A percentile compares a stretch with the other conserved stretches of the same genome.
phyloP scores from a whole-genome alignment of 2,113 vertebrate genomes.

The Oryzias curvinotus region DNA sequence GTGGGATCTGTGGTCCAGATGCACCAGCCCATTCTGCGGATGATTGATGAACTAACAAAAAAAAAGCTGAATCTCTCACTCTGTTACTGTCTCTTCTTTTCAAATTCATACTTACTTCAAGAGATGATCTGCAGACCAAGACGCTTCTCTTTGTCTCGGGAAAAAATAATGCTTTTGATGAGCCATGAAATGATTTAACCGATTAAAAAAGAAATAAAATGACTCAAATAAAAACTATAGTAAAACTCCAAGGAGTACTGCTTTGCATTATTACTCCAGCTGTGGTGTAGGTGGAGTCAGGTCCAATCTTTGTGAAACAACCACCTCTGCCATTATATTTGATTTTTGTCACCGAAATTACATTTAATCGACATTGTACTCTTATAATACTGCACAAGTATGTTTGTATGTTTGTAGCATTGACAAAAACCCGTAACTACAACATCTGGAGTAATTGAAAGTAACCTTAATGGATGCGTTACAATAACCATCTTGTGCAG shows the following conservation, averaged over 20 bases:
- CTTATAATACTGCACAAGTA: too few relatives aligned
- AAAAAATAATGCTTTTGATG: background rate
- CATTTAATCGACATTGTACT: too few relatives aligned
- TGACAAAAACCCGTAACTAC: too few relatives aligned
- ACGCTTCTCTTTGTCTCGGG: background rate
- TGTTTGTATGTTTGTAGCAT: too few relatives aligned
- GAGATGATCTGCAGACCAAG: slow-evolving; percentile 10
- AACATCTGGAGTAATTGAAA: too few relatives aligned
- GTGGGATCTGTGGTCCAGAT: slow-evolving; percentile 42
- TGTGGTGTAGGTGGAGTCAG: too few relatives aligned
- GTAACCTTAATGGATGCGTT: background rate
- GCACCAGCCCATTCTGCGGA: slow-evolving; percentile 15
- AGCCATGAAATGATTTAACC: slow-evolving; percentile 3
- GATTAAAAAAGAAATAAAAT: background rate
- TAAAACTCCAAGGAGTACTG: background rate
- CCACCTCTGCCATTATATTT: too few relatives aligned
- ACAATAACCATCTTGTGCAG: background rate
- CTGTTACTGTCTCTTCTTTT: slow-evolving; percentile 18
- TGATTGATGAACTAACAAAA: slow-evolving; percentile 34
- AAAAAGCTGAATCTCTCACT: slow-evolving; percentile 26
- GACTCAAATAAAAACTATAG: background rate
- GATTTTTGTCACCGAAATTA: too few relatives aligned
- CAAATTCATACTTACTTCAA: slow-evolving; percentile 27
- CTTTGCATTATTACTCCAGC: too few relatives aligned
- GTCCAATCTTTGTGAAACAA: too few relatives aligned